These are phyloP conservation scores for Hydroisotoma schaefferi DNA, from an alignment of 2,888 invertebrate genomes.

Conservation along the genomic window DNA sequence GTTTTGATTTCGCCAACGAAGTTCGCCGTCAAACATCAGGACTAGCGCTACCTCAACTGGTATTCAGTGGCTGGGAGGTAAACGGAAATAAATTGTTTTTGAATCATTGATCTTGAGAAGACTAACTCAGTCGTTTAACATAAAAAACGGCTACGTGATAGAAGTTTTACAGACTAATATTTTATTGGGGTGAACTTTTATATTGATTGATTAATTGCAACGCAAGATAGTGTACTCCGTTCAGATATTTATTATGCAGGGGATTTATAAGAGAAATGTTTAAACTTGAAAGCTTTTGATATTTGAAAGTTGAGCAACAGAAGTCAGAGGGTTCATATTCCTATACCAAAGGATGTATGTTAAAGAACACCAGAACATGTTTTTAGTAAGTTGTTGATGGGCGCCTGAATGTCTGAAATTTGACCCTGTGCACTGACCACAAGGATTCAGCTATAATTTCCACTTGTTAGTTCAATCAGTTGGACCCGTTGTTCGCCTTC, in stretches of 20 bases:
- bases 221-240: conserved; percentile 14
- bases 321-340: conserved; percentile 4
- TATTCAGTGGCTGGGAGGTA: conserved; percentile 98
- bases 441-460: conserved; percentile 33
- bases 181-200: conserved; percentile 31
- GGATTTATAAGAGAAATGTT: conserved; percentile 12
- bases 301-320: conserved; percentile 13
- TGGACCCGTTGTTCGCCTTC: conserved; percentile 25
- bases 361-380: conserved; percentile 46
- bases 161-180: conserved; percentile 3
- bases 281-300: conserved; percentile 16
- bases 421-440: conserved; percentile 48
- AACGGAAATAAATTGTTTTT: conserved; percentile 50
- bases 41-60: conserved; percentile 87
- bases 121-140: no score
- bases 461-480: conserved; percentile 15
- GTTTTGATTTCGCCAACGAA: conserved; percentile 91
- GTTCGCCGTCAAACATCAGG: conserved; percentile 94
- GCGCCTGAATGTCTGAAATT: conserved; percentile 49
- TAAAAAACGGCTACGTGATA: conserved; percentile 11
- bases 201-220: conserved; percentile 44
- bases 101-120: conserved; percentile 11
- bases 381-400: conserved; percentile 38
- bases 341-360: conserved; percentile 18
- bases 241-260: background rate